These are phyloP conservation scores for Hypomecis punctinalis DNA, from an alignment of 2,888 invertebrate species.

Conservation along the genomic window DNA sequence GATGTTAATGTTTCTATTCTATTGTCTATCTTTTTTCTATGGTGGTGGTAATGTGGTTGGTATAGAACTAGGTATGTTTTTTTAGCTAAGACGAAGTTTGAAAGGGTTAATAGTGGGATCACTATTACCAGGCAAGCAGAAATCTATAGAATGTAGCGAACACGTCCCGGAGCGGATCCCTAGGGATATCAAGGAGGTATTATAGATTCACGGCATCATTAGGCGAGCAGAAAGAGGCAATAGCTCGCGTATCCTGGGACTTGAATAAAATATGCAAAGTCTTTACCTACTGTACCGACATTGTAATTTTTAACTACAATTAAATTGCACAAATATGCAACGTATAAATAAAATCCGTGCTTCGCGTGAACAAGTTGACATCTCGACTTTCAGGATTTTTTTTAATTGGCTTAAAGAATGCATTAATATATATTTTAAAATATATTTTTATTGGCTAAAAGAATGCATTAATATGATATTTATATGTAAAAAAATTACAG, in stretches of 20 bases:
- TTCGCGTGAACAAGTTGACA: no score
- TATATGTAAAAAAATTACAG: no score
- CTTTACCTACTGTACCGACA: no score
- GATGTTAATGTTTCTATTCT: slow-evolving; percentile 45
- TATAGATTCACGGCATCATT: slow-evolving; percentile 66
- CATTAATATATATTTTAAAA: no score
- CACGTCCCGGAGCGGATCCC: slow-evolving; percentile 46
- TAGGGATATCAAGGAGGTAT: slow-evolving; percentile 54
- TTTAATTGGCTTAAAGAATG: no score
- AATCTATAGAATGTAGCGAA: slow-evolving; percentile 42
- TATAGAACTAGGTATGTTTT: slow-evolving; percentile 1
- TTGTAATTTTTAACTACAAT: no score
- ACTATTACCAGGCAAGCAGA: slow-evolving; percentile 55
- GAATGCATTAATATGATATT: no score
- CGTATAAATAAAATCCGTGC: no score
- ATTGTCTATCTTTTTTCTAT: slow-evolving; percentile 38
- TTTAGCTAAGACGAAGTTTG: slow-evolving; percentile 13
- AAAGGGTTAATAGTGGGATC: slow-evolving; percentile 62
- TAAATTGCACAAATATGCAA: no score
- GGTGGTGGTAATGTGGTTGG: neutral
- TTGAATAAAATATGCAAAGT: neutral
- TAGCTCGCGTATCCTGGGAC: slow-evolving; percentile 41
- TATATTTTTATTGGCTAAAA: no score
- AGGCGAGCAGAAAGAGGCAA: slow-evolving; percentile 56
- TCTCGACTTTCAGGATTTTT: no score